These are phyloP conservation scores for Miltochrista miniata DNA, from an alignment of 2,888 invertebrate species.

Conservation along the genomic window DNA sequence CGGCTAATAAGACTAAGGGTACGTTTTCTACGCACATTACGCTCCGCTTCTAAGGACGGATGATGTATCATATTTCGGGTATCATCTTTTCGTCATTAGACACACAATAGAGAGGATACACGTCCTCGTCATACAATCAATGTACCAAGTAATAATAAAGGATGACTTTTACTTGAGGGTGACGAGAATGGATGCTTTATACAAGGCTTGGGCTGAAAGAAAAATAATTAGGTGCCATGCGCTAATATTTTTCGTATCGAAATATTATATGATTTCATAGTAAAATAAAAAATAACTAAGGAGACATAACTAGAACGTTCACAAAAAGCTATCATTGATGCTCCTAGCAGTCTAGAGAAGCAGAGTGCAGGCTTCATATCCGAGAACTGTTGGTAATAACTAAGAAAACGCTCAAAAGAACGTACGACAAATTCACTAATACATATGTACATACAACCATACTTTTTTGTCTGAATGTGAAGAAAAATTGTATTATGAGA, in stretches of 20 bases:
- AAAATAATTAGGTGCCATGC: slow-evolving; percentile 10
- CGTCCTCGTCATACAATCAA: slow-evolving; percentile 60
- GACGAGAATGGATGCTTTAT: slow-evolving; percentile 25
- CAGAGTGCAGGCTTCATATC: no score
- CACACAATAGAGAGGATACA: slow-evolving; percentile 45
- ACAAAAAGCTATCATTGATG: no score
- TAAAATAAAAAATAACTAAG: no score
- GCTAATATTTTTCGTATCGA: slow-evolving; percentile 42
- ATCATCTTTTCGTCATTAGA: slow-evolving; percentile 54
- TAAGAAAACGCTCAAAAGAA: no score
- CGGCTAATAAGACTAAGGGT: no score
- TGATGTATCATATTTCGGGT: slow-evolving; percentile 35
- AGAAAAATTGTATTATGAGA: no score
- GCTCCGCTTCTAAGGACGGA: slow-evolving; percentile 27
- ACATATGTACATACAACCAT: no score
- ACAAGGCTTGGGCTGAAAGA: slow-evolving; percentile 13
- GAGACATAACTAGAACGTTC: no score
- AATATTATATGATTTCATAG: not conserved
- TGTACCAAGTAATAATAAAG: slow-evolving; percentile 59
- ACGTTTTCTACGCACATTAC: slow-evolving; percentile 12
- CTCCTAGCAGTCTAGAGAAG: no score
- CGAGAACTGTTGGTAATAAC: no score
- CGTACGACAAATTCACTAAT: no score
- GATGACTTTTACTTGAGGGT: slow-evolving; percentile 56
- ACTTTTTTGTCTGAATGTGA: no score